Evolutionary conservation across 2,113 vertebrate species (phyloP), one percentile per base, ranked within the genome.

Genomic region (Tychaedon coryphoeus): DNA sequence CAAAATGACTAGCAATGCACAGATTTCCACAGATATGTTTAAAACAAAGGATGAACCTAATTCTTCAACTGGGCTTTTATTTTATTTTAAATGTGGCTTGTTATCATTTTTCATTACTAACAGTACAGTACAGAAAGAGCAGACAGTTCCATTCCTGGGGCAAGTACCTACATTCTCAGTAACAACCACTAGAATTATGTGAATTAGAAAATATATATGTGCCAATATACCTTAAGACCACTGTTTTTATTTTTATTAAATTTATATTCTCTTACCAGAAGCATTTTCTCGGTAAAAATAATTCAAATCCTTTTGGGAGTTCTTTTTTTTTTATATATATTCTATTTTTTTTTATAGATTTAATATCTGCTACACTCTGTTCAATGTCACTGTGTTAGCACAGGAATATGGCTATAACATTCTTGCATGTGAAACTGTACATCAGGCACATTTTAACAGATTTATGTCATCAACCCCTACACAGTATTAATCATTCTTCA

Each of bases 401-500:
- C 84, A 96, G 95, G 93, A 96, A 85, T 94, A 92, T 72, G 95
- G 96, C 96, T 96, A 80, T 96, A 97, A 95, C 96, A 94, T 97
- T 97, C 96, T 86, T 97, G 72, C 90, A 93, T 76, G 83, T 93
- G 85, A 97, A 94, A 95, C 67, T 96, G 94, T 92, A 93, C 94
- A 94, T 96, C 84, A 95, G 96, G 92, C 91, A 94, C 81, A 94
- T 87, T 95, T 90, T 74, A 96, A 82, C 93, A 98, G 97, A 98
- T 98, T 98, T 97, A 97, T 98, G 97, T 97, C 96, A 95, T 95
- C 94, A 90, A 92, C 96, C 82, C 96, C 74, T 95, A 94, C 94
- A 93, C 77, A 67, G 38, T 74, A 97, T 98, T 97, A 97, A 97
- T 98, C 98, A 98, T 97, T 92, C 93, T 89, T 88, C 84, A 88